Evolutionary conservation across 2,888 invertebrate genomes (phyloP), one percentile per base, ranked within the genome.

Genomic region (Synanthedon tipuliformis): DNA sequence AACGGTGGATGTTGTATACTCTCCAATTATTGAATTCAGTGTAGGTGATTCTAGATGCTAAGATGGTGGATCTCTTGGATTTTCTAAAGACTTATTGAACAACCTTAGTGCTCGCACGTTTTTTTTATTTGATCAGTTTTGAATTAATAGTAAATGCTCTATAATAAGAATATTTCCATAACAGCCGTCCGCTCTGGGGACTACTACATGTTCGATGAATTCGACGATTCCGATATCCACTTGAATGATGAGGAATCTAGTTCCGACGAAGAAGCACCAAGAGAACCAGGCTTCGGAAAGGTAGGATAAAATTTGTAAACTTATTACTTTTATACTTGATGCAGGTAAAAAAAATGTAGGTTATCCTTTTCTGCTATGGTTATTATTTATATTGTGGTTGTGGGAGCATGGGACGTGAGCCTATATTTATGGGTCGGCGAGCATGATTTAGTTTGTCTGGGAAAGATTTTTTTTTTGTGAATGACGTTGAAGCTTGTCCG

Each of bases 191-290:
- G 98, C 52, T 98, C 98, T 56, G 99, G 99, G 15, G 99, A 99
- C 85, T 99, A 99, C 87, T 99, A 98, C 87, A 97, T 99, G 97
- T 99, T 99, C 87, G 98, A 98, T 71, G 97, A 98, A 62, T 90
- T 94, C 70, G 94, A 94, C 66, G 94, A 94, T 62, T 94, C 94
- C 55, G 93, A 94, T 48, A 90, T 93, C 58, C 93, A 92, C 59
- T 65, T 92, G 23, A 88, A 90, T 41, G 89, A 89, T 0, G 89
- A 91, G 7, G 87, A 88, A 34, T 90, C 90, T 49, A 89, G 89
- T 40, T 89, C 90, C 23, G 90, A 90, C 27, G 89, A 89, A 56
- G 89, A 89, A 40, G 75, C 71, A 3, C 81, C 80, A 1, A 86
- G 78, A 59, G 76, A 82, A 68, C 88, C 90, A 89, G 89, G 90